These are phyloP conservation scores for Stegodyphus mimosarum DNA, from an alignment of 1,140 invertebrate species.

Conservation along the genomic window DNA sequence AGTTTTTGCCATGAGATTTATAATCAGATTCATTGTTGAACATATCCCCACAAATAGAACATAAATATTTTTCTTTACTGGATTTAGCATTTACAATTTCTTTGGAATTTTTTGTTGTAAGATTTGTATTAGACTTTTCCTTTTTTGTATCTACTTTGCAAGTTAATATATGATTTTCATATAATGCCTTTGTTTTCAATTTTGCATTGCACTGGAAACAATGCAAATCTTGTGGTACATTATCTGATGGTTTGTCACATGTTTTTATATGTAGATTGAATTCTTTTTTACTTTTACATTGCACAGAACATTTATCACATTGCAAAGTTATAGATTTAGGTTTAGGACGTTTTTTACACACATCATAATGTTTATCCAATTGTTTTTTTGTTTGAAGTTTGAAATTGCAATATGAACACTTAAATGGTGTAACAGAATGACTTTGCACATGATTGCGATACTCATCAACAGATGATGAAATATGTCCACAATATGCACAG, in stretches of 20 bases:
- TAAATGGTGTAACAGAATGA: slow-evolving; percentile 38
- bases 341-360: slow-evolving; percentile 31
- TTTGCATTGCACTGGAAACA: slow-evolving; percentile 12
- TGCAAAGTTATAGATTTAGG: background rate
- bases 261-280: slow-evolving; percentile 18
- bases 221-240: background rate
- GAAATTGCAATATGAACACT: slow-evolving; percentile 36
- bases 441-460: slow-evolving; percentile 49
- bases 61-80: slow-evolving; percentile 2
- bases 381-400: slow-evolving; percentile 28
- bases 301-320: slow-evolving; percentile 21
- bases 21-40: slow-evolving; percentile 1
- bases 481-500: slow-evolving; percentile 49
- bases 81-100: background rate
- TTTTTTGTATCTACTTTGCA: slow-evolving; percentile 10
- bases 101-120: background rate
- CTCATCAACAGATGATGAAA: slow-evolving; percentile 27
- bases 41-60: slow-evolving; percentile 25
- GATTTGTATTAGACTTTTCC: background rate
- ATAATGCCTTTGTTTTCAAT: slow-evolving; percentile 5
- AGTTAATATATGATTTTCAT: slow-evolving; percentile 1
- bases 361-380: slow-evolving; percentile 25
- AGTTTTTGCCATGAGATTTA: background rate
- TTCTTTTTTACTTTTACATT: slow-evolving; percentile 20
- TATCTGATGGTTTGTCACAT: background rate